These are phyloP conservation scores for Serranus cabrilla DNA, from an alignment of 2,797 vertebrate genomes.

Conservation along the genomic window DNA sequence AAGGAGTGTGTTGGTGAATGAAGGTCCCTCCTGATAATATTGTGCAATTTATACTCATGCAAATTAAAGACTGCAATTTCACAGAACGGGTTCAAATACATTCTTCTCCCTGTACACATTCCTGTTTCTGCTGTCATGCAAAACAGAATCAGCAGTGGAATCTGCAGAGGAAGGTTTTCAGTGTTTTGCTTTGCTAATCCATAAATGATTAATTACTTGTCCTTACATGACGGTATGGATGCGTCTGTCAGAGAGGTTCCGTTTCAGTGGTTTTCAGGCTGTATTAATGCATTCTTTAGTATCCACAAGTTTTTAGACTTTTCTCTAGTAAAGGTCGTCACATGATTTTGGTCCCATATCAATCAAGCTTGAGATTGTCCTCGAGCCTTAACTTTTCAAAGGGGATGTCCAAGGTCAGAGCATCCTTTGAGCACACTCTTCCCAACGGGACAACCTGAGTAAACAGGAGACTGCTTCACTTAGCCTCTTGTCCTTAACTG, in stretches of 20 bases:
- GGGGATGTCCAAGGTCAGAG: background rate
- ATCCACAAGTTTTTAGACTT: background rate
- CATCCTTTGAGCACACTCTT: background rate
- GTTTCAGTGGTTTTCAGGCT: background rate
- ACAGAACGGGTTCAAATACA: constrained; percentile 18
- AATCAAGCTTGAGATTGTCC: constrained; percentile 18
- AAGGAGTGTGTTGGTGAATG: background rate
- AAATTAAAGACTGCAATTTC: constrained; percentile 16
- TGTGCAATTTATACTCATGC: background rate
- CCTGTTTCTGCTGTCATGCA: background rate
- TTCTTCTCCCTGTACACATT: background rate
- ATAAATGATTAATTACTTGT: constrained; percentile 7
- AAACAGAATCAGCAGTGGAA: constrained; percentile 16
- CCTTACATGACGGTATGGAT: background rate
- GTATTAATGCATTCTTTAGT: background rate
- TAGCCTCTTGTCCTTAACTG: constrained; percentile 32
- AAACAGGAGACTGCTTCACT: background rate
- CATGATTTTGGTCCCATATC: background rate
- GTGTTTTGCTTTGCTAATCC: constrained; percentile 27
- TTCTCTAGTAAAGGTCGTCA: background rate
- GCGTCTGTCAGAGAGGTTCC: background rate
- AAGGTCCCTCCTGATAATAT: background rate
- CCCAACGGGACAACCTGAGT: background rate
- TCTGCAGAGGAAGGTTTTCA: background rate
- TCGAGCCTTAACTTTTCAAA: background rate